Evolutionary conservation across 2,888 invertebrate genomes (phyloP).

Genomic region (Timema podura): DNA sequence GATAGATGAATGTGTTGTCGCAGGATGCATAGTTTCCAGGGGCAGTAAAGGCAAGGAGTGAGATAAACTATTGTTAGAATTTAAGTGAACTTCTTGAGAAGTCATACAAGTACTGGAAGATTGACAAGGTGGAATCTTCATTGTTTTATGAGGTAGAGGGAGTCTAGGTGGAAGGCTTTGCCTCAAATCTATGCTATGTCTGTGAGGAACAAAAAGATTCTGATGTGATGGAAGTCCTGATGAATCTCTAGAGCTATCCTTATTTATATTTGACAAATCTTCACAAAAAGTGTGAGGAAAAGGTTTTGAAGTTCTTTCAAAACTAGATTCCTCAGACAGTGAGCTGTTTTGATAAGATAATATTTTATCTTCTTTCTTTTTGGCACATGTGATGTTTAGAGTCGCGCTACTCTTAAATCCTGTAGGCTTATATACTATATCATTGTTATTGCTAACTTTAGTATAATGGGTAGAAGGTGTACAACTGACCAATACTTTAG

Average conservation of each 20-base stretch:
- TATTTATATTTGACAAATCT: slow-evolving; percentile 24
- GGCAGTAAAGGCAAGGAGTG: slow-evolving; percentile 27
- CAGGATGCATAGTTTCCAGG: slow-evolving; percentile 20
- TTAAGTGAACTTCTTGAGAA: slow-evolving; percentile 23
- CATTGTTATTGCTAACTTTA: slow-evolving; percentile 44
- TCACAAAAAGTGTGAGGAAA: slow-evolving; percentile 28
- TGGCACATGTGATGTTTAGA: background rate
- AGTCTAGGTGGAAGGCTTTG: slow-evolving; percentile 21
- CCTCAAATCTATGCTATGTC: slow-evolving; percentile 1
- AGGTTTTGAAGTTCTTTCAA: slow-evolving; percentile 29
- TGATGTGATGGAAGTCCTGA: background rate
- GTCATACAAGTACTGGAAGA: slow-evolving; percentile 20
- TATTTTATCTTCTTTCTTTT: background rate
- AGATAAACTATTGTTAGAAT: slow-evolving; percentile 22
- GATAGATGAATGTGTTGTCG: slow-evolving; percentile 54
- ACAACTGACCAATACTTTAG: slow-evolving; percentile 43
- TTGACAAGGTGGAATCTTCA: background rate
- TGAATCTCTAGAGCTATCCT: slow-evolving; percentile 7
- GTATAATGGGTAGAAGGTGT: slow-evolving; percentile 5
- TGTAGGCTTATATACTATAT: slow-evolving; percentile 43
- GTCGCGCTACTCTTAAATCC: slow-evolving; percentile 4
- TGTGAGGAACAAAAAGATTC: too few relatives aligned
- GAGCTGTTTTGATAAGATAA: slow-evolving; percentile 6
- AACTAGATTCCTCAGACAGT: slow-evolving; percentile 31
- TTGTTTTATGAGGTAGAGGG: slow-evolving; percentile 16